phyloP scores from a whole-genome alignment of 2,888 invertebrate genomes.

The Diachrysia chrysitis region DNA sequence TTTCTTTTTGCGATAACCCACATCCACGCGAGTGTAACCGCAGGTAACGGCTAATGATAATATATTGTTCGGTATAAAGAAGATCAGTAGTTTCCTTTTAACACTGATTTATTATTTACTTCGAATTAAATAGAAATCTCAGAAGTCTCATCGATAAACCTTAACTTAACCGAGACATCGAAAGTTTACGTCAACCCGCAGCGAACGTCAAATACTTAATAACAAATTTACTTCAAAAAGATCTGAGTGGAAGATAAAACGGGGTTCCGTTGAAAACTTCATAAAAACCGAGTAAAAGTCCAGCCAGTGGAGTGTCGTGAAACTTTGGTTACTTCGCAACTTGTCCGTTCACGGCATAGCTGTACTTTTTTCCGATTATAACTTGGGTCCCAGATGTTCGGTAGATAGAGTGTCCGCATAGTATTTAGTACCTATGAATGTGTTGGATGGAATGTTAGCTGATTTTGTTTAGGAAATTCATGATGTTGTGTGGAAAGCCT shows the following conservation, averaged over 20 bases:
- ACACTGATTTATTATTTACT: background rate
- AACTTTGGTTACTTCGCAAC: constrained; percentile 57
- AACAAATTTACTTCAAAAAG: constrained; percentile 58
- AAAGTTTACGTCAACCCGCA: constrained; percentile 19
- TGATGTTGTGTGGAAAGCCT: constrained; percentile 1
- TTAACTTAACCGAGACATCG: constrained; percentile 19
- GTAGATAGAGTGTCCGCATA: constrained; percentile 34
- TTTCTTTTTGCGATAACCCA: too few species aligned
- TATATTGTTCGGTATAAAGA: too few species aligned
- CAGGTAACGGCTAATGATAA: too few species aligned
- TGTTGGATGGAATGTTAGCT: constrained; percentile 20
- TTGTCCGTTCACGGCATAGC: constrained; percentile 47
- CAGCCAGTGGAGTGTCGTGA: constrained; percentile 48
- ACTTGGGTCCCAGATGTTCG: constrained; percentile 52
- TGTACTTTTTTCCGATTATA: constrained; percentile 60
- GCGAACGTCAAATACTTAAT: constrained; percentile 51
- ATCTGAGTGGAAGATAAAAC: constrained; percentile 52
- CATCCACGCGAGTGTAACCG: too few species aligned
- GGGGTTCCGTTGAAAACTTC: constrained; percentile 55
- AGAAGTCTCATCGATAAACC: background rate
- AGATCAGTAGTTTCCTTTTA: too few species aligned
- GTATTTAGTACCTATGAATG: constrained; percentile 40
- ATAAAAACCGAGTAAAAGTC: constrained; percentile 62
- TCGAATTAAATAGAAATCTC: background rate
- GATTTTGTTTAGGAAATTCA: constrained; percentile 16